phyloP scores from a whole-genome alignment of 2,797 vertebrate genomes.

The Siniperca undulata region DNA sequence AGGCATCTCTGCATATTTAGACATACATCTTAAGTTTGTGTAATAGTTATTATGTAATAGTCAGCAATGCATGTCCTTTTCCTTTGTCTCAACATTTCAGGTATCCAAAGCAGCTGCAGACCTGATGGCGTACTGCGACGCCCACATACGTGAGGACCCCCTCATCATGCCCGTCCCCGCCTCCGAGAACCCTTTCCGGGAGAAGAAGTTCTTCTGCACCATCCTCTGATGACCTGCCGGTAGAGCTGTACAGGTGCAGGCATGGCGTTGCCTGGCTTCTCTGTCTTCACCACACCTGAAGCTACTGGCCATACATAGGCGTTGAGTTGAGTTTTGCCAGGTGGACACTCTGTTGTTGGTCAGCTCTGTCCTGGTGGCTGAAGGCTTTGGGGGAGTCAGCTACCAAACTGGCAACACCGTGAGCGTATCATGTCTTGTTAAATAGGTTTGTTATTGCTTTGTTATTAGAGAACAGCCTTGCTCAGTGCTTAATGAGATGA shows the following conservation, averaged over 20 bases:
- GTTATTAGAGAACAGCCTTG: conserved; percentile 87
- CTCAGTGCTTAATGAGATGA: conserved; percentile 85
- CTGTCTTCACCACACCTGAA: conserved; percentile 83
- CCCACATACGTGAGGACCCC: conserved; percentile 96
- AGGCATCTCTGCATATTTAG: background rate
- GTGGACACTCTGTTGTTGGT: conserved; percentile 81
- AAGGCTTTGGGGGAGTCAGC: conserved; percentile 76
- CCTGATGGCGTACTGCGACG: conserved; percentile 97
- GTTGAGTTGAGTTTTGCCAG: conserved; percentile 78
- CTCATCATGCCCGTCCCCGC: conserved; percentile 97
- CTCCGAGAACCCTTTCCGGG: conserved; percentile 98
- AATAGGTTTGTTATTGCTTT: conserved; percentile 88
- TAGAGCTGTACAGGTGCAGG: conserved; percentile 60
- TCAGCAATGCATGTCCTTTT: background rate
- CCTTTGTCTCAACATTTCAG: conserved; percentile 72
- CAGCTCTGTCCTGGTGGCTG: conserved; percentile 80
- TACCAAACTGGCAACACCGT: conserved; percentile 80
- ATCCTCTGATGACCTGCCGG: conserved; percentile 90
- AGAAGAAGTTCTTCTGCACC: conserved; percentile 99
- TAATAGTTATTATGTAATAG: background rate
- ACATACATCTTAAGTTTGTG: background rate
- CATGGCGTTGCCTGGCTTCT: conserved; percentile 79
- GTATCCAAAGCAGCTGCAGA: conserved; percentile 98
- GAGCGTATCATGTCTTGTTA: conserved; percentile 85
- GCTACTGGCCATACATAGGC: conserved; percentile 74